phyloP scores from a whole-genome alignment of 1,140 invertebrate species.

The Rhyzopertha dominica region DNA sequence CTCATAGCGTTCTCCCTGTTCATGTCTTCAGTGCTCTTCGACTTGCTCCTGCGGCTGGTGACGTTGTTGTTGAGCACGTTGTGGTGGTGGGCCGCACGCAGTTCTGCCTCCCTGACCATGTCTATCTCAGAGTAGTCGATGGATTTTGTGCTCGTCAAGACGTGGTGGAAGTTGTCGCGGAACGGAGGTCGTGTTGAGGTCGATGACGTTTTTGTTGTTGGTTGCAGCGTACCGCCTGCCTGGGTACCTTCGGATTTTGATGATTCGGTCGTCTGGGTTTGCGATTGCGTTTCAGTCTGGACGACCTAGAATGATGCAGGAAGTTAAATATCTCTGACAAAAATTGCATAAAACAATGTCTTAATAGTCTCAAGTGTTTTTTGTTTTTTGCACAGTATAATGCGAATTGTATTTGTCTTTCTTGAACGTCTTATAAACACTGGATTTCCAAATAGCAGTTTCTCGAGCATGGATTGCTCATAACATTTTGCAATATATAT shows the following conservation, averaged over 20 bases:
- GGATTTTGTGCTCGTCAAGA: constrained; percentile 57
- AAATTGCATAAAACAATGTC: too few relatives aligned
- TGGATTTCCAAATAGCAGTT: too few relatives aligned
- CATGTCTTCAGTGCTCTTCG: constrained; percentile 87
- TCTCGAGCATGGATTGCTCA: too few relatives aligned
- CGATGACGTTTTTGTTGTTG: constrained; percentile 51
- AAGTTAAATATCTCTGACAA: too few relatives aligned
- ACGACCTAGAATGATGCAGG: constrained; percentile 22
- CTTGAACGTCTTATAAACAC: too few relatives aligned
- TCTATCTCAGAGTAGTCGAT: constrained; percentile 72
- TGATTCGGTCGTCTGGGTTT: constrained; percentile 48
- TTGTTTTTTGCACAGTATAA: too few relatives aligned
- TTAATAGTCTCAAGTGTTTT: too few relatives aligned
- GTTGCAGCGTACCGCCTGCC: constrained; percentile 63
- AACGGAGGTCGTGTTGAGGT: constrained; percentile 54
- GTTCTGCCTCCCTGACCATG: constrained; percentile 58
- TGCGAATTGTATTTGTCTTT: too few relatives aligned
- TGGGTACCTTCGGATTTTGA: constrained; percentile 76
- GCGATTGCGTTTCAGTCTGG: constrained; percentile 44
- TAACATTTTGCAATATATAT: too few relatives aligned
- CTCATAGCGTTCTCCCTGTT: constrained; percentile 53
- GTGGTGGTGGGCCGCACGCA: constrained; percentile 53
- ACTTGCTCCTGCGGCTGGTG: constrained; percentile 61
- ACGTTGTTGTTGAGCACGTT: constrained; percentile 65
- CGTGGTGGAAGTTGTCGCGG: constrained; percentile 60